A percentile compares a stretch with the other conserved stretches of the same genome.
Evolutionary conservation across 2,888 invertebrate genomes (phyloP).

Genomic region (Proisotoma minuta): DNA sequence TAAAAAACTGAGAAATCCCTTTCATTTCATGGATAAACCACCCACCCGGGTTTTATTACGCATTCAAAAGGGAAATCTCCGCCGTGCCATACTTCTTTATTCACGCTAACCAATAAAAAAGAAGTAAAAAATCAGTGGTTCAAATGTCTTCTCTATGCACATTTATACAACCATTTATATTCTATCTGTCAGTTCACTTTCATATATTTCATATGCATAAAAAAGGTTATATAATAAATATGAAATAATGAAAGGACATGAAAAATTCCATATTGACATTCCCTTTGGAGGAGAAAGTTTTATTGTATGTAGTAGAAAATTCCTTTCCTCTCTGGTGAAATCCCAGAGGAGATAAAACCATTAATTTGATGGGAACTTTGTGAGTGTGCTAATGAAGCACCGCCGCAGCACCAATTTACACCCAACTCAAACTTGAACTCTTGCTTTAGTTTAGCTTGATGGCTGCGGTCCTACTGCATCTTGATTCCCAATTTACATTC

Average conservation of each 20-base stretch:
- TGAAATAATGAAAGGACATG: no score
- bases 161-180: no score
- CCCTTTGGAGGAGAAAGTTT: no score
- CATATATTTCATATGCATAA: no score
- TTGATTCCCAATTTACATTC: slow-evolving; percentile 6
- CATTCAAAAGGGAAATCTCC: slow-evolving; percentile 8
- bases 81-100: slow-evolving; percentile 11
- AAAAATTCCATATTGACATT: no score
- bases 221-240: no score
- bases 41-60: slow-evolving; percentile 6
- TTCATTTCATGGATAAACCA: slow-evolving; percentile 6
- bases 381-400: slow-evolving; percentile 5
- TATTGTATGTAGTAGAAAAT: no score
- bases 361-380: slow-evolving; percentile 5
- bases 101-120: slow-evolving; percentile 5
- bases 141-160: no score
- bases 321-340: no score
- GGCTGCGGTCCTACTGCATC: not conserved
- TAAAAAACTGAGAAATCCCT: slow-evolving; percentile 4
- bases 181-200: no score
- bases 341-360: slow-evolving; percentile 2
- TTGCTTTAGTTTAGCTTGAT: not conserved
- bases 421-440: not conserved
- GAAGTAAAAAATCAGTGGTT: slow-evolving; percentile 15
- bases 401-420: slow-evolving; percentile 5